Base-by-base conservation (phyloP, 2,888 invertebrate species). In the Eristalis intricaria region DNA sequence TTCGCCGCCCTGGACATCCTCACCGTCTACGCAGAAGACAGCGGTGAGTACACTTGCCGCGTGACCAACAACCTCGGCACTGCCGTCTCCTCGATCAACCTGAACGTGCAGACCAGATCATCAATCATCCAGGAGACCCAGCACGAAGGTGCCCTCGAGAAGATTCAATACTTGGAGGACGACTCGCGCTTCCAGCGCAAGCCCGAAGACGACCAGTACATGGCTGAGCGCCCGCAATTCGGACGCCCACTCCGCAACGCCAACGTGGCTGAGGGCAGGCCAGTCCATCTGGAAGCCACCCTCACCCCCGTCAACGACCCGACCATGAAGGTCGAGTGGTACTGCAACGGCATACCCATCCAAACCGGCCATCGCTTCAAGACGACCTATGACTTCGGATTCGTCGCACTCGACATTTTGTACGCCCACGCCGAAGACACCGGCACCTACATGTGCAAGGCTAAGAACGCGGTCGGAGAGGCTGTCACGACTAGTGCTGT, bases 311-410 rank as follows among this genome's bases (percentile, higher is more conserved):
- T 99, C 50, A 99, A 99, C 91, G 99, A 99, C 93, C 98, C 99
- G 4, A 98, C 98, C 10, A 99, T 99, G 99, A 96, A 96, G 89
- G 98, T 99, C 11, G 99, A 99, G 94, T 99, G 99, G 99, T 99
- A 96, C 94, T 97, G 98, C 93, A 98, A 99, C 93, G 99, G 98
- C 73, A 95, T 96, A 90, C 98, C 99, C 2, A 96, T 99, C 90
- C 97, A 97, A 91, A 96, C 97, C 91, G 98, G 99, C 68, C 99
- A 99, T 92, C 96, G 99, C 89, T 99, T 99, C 93, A 98, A 98
- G 93, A 98, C 98, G 4, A 97, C 97, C 2, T 97, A 98, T 91
- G 99, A 99, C 93, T 99, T 99, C 93, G 99, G 99, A 88, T 99
- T 97, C 92, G 99, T 99, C 32, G 98, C 99, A 40, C 94, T 99